Percentiles rank a stretch among this genome's conserved stretches.
Evolutionary conservation across 1,140 invertebrate species (phyloP).

Genomic region (Batillaria attramentaria): DNA sequence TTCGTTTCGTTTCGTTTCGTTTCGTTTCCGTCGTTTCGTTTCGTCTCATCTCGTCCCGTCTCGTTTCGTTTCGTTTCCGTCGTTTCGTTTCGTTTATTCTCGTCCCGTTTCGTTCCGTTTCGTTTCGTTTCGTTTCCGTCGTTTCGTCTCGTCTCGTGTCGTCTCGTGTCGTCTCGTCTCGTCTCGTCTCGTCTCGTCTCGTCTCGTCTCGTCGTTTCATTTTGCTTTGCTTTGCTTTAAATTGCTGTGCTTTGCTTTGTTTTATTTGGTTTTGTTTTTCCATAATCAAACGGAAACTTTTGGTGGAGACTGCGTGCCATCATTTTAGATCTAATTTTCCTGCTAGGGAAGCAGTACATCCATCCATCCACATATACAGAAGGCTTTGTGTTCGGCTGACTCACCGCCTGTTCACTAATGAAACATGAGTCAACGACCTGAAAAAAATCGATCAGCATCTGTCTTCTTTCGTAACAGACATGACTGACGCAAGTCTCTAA

Average conservation of each 20-base stretch:
- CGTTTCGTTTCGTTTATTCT: too few species aligned
- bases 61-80: too few species aligned
- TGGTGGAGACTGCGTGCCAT: too few species aligned
- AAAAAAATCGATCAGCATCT: neutral
- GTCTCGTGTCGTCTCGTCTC: neutral
- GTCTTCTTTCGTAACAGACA: too few species aligned
- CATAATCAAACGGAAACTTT: neutral
- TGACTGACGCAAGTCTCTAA: too few species aligned
- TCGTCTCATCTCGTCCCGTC: too few species aligned
- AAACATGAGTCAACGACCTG: neutral
- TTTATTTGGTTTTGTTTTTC: neutral
- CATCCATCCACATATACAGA: neutral
- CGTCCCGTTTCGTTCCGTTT: too few species aligned
- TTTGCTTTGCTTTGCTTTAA: neutral
- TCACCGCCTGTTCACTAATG: neutral
- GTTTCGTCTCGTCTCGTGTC: too few species aligned
- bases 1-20: too few species aligned
- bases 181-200: neutral
- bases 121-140: too few species aligned
- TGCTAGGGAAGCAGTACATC: neutral
- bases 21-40: too few species aligned
- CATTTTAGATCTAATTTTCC: neutral
- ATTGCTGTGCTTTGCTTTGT: neutral
- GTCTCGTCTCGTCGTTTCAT: neutral
- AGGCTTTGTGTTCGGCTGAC: neutral